These are phyloP conservation scores for Pangasius larnaudii DNA, from an alignment of 2,797 vertebrate species.

Conservation along the genomic window DNA sequence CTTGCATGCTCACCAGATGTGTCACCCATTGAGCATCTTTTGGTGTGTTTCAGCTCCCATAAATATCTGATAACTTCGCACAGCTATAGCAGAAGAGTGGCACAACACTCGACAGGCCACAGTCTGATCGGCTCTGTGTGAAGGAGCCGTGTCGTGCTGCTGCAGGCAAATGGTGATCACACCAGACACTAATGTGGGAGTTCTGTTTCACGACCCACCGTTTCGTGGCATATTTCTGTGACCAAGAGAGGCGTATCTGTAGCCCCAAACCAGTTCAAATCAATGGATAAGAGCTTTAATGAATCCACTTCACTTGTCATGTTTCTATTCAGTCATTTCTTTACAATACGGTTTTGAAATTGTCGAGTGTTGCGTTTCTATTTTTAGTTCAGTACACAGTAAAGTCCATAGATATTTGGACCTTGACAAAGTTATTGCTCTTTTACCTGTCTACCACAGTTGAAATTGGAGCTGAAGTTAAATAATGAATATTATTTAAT, in stretches of 20 bases:
- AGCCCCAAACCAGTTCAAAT: background rate
- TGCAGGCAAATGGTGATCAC: background rate
- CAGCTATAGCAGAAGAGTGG: background rate
- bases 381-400: background rate
- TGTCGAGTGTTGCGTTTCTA: background rate
- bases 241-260: background rate
- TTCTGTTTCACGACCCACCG: background rate
- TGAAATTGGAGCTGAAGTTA: too few relatives aligned
- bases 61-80: background rate
- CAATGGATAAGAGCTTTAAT: background rate
- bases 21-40: background rate
- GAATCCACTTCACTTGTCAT: background rate
- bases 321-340: background rate
- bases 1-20: background rate
- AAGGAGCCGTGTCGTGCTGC: background rate
- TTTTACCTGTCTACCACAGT: too few relatives aligned
- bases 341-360: background rate
- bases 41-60: background rate
- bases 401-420: background rate
- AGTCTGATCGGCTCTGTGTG: background rate
- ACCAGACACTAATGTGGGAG: background rate
- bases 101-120: background rate
- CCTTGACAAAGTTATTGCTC: background rate
- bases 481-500: background rate
- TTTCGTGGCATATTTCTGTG: background rate